phyloP scores from a whole-genome alignment of 2,888 invertebrate genomes.

The Nemurella pictetii region DNA sequence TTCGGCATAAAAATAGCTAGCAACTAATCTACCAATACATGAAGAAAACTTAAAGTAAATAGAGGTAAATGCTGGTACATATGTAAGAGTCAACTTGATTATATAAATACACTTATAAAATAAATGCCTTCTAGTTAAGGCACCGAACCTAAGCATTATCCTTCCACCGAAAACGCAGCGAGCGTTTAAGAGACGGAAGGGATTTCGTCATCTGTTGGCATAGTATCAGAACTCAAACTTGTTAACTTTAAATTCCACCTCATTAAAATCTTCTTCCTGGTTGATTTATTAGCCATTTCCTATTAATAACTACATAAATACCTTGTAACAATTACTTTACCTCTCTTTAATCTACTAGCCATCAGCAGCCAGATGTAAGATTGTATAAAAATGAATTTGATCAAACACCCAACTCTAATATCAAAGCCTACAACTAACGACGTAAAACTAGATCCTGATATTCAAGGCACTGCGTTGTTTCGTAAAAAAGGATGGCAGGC shows the following conservation, averaged over 20 bases:
- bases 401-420: neutral
- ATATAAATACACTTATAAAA: neutral
- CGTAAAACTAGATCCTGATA: neutral
- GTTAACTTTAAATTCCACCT: neutral
- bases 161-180: neutral
- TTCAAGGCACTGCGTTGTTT: neutral
- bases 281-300: no score
- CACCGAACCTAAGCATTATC: neutral
- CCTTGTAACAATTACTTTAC: neutral
- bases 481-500: neutral
- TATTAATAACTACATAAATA: neutral
- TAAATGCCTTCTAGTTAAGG: neutral
- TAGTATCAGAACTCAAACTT: neutral
- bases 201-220: neutral
- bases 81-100: neutral
- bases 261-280: no score
- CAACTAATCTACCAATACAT: neutral
- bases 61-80: neutral
- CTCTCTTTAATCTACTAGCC: no score
- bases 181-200: no score
- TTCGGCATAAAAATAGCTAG: neutral
- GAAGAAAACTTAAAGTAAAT: neutral
- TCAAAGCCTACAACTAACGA: neutral
- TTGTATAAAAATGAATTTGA: neutral
- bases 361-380: neutral